Percentiles rank a stretch among this genome's conserved stretches.
Evolutionary conservation across 2,113 vertebrate genomes (phyloP).

Genomic region (Thalassarche chlororhynchos): DNA sequence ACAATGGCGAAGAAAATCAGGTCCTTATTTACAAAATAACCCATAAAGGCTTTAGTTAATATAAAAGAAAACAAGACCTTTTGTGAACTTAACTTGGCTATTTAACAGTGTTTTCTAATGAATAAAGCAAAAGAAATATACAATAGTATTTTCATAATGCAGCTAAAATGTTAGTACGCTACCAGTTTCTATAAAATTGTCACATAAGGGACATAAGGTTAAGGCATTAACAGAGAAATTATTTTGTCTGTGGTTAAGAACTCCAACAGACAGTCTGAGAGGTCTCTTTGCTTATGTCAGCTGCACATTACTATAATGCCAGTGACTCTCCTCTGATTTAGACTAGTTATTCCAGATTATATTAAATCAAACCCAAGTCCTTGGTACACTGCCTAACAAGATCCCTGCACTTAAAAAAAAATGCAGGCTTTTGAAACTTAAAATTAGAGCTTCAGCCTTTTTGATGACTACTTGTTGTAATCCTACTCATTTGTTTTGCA

Average conservation of each 20-base stretch:
- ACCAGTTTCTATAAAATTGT: background rate
- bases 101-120: background rate
- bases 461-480: background rate
- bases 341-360: background rate
- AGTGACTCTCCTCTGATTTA: background rate
- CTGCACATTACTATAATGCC: background rate
- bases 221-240: background rate
- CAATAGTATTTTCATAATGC: background rate
- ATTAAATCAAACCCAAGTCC: background rate
- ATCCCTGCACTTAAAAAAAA: conserved; percentile 1
- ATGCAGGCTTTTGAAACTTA: background rate
- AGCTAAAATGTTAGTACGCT: background rate
- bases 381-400: background rate
- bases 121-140: background rate
- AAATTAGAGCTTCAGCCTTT: background rate
- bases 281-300: background rate
- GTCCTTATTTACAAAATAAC: background rate
- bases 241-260: background rate
- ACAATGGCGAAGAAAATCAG: background rate
- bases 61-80: background rate
- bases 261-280: background rate
- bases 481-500: background rate
- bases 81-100: background rate
- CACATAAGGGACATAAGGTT: background rate
- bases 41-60: background rate